These are phyloP conservation scores for Leptestheria dahalacensis DNA, from an alignment of 1,140 invertebrate species.

Conservation along the genomic window DNA sequence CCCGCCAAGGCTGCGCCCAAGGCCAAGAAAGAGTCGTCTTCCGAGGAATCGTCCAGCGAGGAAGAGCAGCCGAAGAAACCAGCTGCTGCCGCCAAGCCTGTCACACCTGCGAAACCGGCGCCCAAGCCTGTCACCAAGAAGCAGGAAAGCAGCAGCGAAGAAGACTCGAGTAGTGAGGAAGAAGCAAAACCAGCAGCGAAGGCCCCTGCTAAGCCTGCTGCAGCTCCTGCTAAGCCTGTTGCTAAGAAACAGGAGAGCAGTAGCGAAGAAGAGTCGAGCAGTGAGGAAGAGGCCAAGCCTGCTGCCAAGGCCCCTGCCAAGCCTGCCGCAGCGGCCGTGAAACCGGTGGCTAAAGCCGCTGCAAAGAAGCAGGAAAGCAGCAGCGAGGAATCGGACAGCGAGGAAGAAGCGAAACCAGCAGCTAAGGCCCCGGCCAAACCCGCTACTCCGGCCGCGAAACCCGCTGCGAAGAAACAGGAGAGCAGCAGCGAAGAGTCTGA, in stretches of 20 bases:
- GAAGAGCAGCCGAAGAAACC: constrained; percentile 3
- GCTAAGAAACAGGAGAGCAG: constrained; percentile 14
- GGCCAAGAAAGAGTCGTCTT: constrained; percentile 7
- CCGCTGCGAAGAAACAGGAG: constrained; percentile 16
- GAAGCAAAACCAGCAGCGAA: constrained; percentile 4
- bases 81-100: constrained; percentile 6
- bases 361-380: constrained; percentile 7
- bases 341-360: constrained; percentile 8
- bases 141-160: constrained; percentile 5
- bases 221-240: not conserved
- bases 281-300: constrained; percentile 14
- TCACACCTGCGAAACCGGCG: not conserved
- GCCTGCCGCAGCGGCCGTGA: constrained; percentile 9
- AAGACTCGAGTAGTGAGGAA: constrained; percentile 15
- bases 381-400: constrained; percentile 12
- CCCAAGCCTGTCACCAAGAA: not conserved
- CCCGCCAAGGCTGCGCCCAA: constrained; percentile 2
- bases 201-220: not conserved
- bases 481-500: constrained; percentile 16
- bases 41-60: constrained; percentile 7
- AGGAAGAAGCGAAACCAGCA: constrained; percentile 11
- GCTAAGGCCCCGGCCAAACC: not conserved
- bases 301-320: constrained; percentile 11
- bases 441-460: constrained; percentile 7
- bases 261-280: constrained; percentile 14